phyloP scores from a whole-genome alignment of 2,113 vertebrate species.

The Psittacara wagleri region DNA sequence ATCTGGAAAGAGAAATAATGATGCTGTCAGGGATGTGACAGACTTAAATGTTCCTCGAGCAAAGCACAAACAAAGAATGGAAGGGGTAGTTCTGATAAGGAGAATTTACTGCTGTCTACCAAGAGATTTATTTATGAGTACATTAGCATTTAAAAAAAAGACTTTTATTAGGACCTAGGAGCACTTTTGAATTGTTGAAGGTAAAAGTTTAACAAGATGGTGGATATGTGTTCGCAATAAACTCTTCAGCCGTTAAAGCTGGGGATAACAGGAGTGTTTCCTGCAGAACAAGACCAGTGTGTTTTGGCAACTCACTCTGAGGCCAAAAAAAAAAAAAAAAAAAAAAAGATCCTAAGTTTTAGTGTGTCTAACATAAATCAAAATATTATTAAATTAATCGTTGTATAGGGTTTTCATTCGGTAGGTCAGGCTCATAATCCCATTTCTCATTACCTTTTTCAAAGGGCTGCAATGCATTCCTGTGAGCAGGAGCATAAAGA shows the following conservation, averaged over 20 bases:
- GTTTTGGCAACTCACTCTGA: background rate
- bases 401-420: background rate
- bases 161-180: background rate
- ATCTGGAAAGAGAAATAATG: background rate
- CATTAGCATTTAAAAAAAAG: background rate
- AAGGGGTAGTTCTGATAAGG: background rate
- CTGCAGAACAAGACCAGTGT: background rate
- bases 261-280: background rate
- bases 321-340: background rate
- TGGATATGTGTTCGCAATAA: background rate
- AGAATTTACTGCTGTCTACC: background rate
- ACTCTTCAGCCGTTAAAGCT: background rate
- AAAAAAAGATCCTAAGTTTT: background rate
- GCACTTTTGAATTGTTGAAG: background rate
- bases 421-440: background rate
- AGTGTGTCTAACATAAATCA: background rate
- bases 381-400: background rate
- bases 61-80: background rate
- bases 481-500: background rate
- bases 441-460: background rate
- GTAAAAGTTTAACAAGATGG: background rate
- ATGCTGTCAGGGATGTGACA: background rate
- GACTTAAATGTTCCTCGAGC: background rate
- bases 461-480: background rate
- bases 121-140: background rate